Base-by-base conservation (phyloP, 2,113 vertebrate species). In the Montifringilla adamsi region DNA sequence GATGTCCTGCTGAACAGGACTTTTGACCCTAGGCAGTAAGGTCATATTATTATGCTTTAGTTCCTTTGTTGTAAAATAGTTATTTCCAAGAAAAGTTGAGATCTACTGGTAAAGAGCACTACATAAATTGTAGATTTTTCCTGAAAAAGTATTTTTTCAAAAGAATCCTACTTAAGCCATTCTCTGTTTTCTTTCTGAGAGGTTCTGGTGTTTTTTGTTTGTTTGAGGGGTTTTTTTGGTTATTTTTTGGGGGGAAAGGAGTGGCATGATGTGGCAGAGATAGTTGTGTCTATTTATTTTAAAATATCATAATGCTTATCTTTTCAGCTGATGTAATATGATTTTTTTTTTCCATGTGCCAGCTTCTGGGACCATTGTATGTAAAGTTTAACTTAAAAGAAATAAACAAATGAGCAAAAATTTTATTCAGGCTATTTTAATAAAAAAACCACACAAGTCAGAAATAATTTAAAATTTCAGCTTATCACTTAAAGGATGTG, bases 191-290 rank as follows among this genome's bases (percentile, higher is more conserved):
- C 30, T 52, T 11, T 83, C 26, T 39, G 19, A 44, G 7, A 77
- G 3, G 5, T 22, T 28, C 7, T 20, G 13, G 22, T 21, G 3
- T 1, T 3, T n/a, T 70, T 22, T 21, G 4, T 23, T 50, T 15
- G 21, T 3, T 52, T 28, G 17, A 19, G 11, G 9, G 6, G 0
- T 3, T 16, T 23, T 27, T 52, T 18, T 14, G 0, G 5, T 30
- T 3, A 2, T 20, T 58, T 55, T 7, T 47, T 31, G 2, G 14
- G 7, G 3, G 7, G 5, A 8, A 9, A 1, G 9, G 12, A 37
- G 27, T 23, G 10, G 8, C 10, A n/a, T 5, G 2, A 14, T 46
- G 20, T 41, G 15, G 7, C 16, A 84, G 44, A 63, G 1, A 4
- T 28, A 69, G 5, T 7, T 47, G 18, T 55, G 8, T 39, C 21